A percentile compares a stretch with the other conserved stretches of the same genome.
These are phyloP conservation scores for Athalia circularis DNA, from an alignment of 2,888 invertebrate species.

Conservation along the genomic window DNA sequence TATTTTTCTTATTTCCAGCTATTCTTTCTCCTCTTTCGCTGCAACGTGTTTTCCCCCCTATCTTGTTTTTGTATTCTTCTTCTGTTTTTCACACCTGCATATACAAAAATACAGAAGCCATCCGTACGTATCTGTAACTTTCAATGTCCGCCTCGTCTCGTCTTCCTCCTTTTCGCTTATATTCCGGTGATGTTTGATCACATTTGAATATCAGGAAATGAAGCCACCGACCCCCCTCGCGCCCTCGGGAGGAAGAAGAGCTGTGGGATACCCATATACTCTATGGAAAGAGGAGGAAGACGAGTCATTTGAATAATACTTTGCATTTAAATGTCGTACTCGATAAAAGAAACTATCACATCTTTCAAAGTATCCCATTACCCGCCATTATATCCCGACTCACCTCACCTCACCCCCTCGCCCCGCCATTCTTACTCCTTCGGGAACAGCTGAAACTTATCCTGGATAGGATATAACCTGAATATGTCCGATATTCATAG, in stretches of 20 bases:
- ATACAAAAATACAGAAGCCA: constrained; percentile 11
- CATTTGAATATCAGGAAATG: constrained; percentile 74
- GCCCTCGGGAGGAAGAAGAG: constrained; percentile 44
- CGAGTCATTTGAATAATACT: constrained; percentile 72
- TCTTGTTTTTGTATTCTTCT: neutral
- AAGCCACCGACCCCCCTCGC: constrained; percentile 65
- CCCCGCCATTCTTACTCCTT: neutral
- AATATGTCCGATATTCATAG: neutral
- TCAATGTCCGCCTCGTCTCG: neutral
- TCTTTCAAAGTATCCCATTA: constrained; percentile 72
- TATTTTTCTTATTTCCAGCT: neutral
- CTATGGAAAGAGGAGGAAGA: constrained; percentile 42
- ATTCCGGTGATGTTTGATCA: constrained; percentile 68
- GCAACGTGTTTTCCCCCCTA: constrained; percentile 21
- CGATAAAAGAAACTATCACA: constrained; percentile 70
- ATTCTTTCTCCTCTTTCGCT: constrained; percentile 27
- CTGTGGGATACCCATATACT: constrained; percentile 40
- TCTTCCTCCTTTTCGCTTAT: neutral
- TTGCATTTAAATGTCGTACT: constrained; percentile 71
- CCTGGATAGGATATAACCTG: neutral
- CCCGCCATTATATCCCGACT: constrained; percentile 66
- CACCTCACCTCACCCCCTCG: neutral
- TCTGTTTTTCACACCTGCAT: neutral
- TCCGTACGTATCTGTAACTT: neutral
- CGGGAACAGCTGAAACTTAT: neutral